phyloP scores from a whole-genome alignment of 2,797 vertebrate species.

The Sebastes nivosus region DNA sequence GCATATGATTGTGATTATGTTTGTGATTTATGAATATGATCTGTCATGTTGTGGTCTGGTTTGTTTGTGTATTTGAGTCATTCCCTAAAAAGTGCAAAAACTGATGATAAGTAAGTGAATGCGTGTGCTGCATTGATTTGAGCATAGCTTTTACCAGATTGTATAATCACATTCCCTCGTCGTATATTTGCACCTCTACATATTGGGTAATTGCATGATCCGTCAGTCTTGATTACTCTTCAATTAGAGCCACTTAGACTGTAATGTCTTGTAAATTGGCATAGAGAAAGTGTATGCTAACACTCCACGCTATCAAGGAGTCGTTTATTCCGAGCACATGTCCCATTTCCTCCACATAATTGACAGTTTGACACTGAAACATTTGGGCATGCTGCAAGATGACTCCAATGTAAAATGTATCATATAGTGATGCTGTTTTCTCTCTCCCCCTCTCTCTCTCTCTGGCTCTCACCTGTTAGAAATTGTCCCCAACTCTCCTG shows the following conservation, averaged over 20 bases:
- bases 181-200: neutral
- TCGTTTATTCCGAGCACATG: neutral
- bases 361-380: neutral
- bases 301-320: neutral
- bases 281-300: neutral
- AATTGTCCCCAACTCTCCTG: neutral
- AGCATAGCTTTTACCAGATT: neutral
- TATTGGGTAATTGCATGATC: constrained; percentile 24
- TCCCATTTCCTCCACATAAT: neutral
- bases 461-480: neutral
- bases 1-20: neutral
- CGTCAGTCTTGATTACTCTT: constrained; percentile 16
- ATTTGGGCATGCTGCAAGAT: neutral
- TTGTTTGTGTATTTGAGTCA: neutral
- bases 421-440: neutral
- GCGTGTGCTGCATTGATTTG: neutral
- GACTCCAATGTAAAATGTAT: neutral
- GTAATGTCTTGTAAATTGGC: constrained; percentile 12
- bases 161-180: neutral
- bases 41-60: neutral
- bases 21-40: neutral
- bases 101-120: neutral
- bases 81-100: neutral
- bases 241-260: constrained; percentile 28
- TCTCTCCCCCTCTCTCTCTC: neutral